Evolutionary conservation across 2,888 invertebrate species (phyloP).

Genomic region (Clitarchus hookeri): DNA sequence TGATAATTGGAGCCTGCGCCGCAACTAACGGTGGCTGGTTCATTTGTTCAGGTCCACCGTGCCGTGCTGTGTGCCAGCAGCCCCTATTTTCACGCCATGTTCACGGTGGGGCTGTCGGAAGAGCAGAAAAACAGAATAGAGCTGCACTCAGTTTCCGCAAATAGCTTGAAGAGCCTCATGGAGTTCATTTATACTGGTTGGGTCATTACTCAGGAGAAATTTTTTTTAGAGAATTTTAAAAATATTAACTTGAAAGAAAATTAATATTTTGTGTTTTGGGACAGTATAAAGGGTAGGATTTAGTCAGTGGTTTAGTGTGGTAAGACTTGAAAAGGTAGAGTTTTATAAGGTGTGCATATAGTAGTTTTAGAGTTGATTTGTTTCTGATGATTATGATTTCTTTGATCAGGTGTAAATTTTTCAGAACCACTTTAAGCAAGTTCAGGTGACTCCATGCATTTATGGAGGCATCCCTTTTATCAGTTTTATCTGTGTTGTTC

Average conservation of each 20-base stretch:
- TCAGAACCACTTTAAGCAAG: no score
- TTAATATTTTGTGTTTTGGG: neutral
- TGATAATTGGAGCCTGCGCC: neutral
- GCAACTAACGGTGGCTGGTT: neutral
- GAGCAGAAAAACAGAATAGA: conserved; percentile 79
- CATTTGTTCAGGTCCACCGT: conserved; percentile 72
- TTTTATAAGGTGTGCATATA: neutral
- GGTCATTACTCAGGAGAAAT: neutral
- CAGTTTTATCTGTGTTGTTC: no score
- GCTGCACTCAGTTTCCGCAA: conserved; percentile 75
- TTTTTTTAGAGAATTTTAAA: neutral
- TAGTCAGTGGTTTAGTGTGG: neutral
- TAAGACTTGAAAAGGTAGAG: neutral
- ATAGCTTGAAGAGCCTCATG: conserved; percentile 75
- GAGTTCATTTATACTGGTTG: conserved; percentile 88
- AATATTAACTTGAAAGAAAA: neutral
- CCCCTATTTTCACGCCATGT: conserved; percentile 94
- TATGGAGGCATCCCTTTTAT: no score
- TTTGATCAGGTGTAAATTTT: no score
- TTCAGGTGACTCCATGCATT: no score
- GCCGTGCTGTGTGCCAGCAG: conserved; percentile 87
- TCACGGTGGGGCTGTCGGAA: conserved; percentile 82
- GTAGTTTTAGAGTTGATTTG: no score
- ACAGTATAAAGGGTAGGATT: neutral
- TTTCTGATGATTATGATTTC: no score